phyloP scores from a whole-genome alignment of 2,888 invertebrate genomes.

The Epistrophella euchroma region DNA sequence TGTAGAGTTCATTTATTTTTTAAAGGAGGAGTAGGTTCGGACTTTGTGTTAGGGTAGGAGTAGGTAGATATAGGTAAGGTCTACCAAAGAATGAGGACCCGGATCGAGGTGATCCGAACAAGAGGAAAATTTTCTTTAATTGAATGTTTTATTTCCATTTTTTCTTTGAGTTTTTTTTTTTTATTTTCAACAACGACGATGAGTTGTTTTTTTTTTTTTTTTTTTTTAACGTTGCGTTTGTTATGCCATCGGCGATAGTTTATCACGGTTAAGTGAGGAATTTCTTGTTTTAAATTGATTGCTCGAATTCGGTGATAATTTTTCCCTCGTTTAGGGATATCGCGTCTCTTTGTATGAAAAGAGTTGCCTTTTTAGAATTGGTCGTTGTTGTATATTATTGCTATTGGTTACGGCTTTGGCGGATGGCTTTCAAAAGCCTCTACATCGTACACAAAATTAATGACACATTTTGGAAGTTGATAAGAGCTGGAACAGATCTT shows the following conservation, averaged over 20 bases:
- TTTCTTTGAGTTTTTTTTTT: slow-evolving; percentile 47
- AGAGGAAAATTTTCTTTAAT: slow-evolving; percentile 76
- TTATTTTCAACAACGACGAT: slow-evolving; percentile 9
- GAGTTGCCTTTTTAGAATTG: slow-evolving; percentile 47
- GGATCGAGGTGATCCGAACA: slow-evolving; percentile 73
- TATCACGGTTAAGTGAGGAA: slow-evolving; percentile 80
- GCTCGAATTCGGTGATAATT: slow-evolving; percentile 79
- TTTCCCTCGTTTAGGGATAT: slow-evolving; percentile 76
- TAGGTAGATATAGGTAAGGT: slow-evolving; percentile 6
- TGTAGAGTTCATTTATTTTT: slow-evolving; percentile 70
- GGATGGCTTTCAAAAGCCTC: slow-evolving; percentile 68
- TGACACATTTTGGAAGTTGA: slow-evolving; percentile 74
- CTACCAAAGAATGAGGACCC: slow-evolving; percentile 72
- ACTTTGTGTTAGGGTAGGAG: not conserved
- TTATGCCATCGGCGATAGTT: slow-evolving; percentile 77
- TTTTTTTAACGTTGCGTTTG: slow-evolving; percentile 72
- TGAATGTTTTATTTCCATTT: slow-evolving; percentile 76
- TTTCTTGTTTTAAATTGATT: slow-evolving; percentile 80
- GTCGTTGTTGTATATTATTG: slow-evolving; percentile 26
- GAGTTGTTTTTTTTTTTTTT: slow-evolving; percentile 32
- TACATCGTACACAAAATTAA: slow-evolving; percentile 74
- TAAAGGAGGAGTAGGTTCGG: slow-evolving; percentile 50
- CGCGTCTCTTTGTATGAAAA: slow-evolving; percentile 51
- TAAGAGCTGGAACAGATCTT: slow-evolving; percentile 70
- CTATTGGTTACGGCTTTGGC: slow-evolving; percentile 60